Conservation (phyloP, 2,113 vertebrate genomes). For the Corvus cornix region DNA sequence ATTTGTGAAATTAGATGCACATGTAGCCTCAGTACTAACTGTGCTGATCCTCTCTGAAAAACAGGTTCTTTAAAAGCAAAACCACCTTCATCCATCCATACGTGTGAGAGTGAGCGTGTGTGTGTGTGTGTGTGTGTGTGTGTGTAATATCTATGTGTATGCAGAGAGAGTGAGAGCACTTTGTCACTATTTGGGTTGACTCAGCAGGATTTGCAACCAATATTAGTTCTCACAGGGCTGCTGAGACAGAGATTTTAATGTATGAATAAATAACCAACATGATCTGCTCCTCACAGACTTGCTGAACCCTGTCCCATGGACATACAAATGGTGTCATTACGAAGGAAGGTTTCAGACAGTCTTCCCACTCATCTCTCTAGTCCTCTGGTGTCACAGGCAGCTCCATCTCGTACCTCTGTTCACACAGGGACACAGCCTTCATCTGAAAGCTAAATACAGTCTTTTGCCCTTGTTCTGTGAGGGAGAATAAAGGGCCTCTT, state of each 20-base stretch:
- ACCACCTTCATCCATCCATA: background rate
- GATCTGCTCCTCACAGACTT: background rate
- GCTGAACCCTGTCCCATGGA: background rate
- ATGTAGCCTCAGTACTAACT: slow-evolving; percentile 34
- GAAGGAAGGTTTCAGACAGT: background rate
- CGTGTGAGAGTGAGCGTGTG: background rate
- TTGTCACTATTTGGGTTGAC: slow-evolving; percentile 15
- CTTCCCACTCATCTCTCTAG: background rate
- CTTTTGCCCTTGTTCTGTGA: background rate
- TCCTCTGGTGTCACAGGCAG: background rate
- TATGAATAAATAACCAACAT: background rate
- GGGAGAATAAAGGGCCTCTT: background rate
- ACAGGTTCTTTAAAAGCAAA: slow-evolving; percentile 48
- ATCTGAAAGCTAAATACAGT: background rate
- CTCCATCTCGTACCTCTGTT: background rate
- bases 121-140: background rate
- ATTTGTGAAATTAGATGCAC: slow-evolving; percentile 46
- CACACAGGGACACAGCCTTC: background rate
- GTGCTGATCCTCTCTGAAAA: slow-evolving; percentile 45
- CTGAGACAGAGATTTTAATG: background rate
- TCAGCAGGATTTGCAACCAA: background rate
- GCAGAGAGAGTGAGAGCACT: background rate
- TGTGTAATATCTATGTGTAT: background rate
- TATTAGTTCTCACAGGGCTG: background rate
- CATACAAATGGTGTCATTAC: background rate